Conservation (phyloP, 1,140 invertebrate genomes). For the Pseudomyrmex dendroicus region DNA sequence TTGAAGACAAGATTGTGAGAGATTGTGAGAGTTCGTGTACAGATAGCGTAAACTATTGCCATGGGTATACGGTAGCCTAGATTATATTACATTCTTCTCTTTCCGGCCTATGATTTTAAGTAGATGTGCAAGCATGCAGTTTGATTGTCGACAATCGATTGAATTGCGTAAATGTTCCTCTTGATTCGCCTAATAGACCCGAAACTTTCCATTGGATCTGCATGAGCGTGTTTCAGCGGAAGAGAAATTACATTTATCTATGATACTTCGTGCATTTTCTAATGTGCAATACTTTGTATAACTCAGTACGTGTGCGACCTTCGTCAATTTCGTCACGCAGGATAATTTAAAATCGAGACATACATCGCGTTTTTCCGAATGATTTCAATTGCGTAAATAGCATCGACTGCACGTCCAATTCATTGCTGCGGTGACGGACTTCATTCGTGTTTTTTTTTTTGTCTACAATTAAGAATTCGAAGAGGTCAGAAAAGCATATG, state of each 20-base stretch:
- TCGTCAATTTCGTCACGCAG: conserved; percentile 36
- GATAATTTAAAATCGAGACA: conserved; percentile 36
- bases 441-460: neutral
- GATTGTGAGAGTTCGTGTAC: conserved; percentile 14
- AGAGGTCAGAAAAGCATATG: neutral
- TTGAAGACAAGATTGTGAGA: neutral
- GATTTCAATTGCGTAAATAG: neutral
- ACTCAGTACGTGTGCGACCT: neutral
- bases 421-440: neutral
- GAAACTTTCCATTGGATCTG: conserved; percentile 34
- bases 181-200: conserved; percentile 66
- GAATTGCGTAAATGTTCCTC: conserved; percentile 64
- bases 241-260: neutral
- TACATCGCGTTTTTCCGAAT: neutral
- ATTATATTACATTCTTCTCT: conserved; percentile 54
- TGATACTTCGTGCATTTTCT: conserved; percentile 9
- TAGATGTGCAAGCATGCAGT: conserved; percentile 33
- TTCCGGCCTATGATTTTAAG: conserved; percentile 60
- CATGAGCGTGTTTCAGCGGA: neutral
- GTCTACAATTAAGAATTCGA: neutral
- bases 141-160: conserved; percentile 36
- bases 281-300: conserved; percentile 38
- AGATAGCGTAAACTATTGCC: conserved; percentile 14
- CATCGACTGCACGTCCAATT: conserved; percentile 15
- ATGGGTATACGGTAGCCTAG: conserved; percentile 10